Evolutionary conservation across 2,888 invertebrate genomes (phyloP).

Genomic region (Idaea straminata): DNA sequence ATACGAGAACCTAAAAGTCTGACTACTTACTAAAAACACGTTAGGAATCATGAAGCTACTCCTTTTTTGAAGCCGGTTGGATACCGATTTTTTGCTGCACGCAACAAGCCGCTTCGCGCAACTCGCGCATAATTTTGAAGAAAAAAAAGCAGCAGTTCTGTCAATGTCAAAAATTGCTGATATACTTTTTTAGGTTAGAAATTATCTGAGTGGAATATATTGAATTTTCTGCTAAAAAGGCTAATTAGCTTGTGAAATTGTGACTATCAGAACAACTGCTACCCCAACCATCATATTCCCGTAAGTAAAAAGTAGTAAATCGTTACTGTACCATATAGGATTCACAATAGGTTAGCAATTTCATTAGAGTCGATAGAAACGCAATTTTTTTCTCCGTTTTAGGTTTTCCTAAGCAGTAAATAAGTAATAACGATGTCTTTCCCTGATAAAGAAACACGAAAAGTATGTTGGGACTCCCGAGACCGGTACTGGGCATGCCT

Average conservation of each 20-base stretch:
- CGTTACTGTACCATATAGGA: not conserved
- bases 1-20: too few relatives aligned
- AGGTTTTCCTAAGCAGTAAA: conserved; percentile 48
- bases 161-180: not conserved
- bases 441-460: conserved; percentile 88
- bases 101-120: too few relatives aligned
- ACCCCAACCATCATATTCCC: not conserved
- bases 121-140: too few relatives aligned
- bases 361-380: not conserved
- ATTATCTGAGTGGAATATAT: not conserved
- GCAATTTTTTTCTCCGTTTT: conserved; percentile 49
- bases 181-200: not conserved
- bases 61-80: too few relatives aligned
- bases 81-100: too few relatives aligned
- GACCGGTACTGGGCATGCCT: conserved; percentile 96
- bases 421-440: conserved; percentile 84
- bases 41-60: too few relatives aligned
- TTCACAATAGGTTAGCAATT: not conserved
- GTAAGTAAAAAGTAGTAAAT: not conserved
- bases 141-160: too few relatives aligned
- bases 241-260: not conserved
- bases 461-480: conserved; percentile 91
- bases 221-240: not conserved
- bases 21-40: too few relatives aligned
- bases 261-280: not conserved